These are phyloP conservation scores for Emydoidea blandingii DNA, from an alignment of 2,797 vertebrate species.

Conservation along the genomic window DNA sequence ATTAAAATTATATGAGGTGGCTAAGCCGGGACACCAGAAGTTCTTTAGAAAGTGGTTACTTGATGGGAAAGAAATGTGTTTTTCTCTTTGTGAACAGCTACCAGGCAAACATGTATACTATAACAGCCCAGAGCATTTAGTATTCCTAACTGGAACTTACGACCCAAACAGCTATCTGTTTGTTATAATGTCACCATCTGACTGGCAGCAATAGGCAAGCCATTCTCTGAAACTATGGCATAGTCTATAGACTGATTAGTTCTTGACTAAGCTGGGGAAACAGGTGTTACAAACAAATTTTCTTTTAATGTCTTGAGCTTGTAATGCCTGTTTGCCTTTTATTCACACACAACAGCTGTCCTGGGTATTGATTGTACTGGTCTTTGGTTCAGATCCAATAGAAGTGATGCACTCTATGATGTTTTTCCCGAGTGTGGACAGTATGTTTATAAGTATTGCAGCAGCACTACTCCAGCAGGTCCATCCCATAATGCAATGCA, in stretches of 20 bases:
- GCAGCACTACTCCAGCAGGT: not conserved
- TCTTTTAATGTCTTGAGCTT: not conserved
- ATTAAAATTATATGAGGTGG: not conserved
- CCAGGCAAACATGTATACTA: not conserved
- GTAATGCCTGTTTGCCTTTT: not conserved
- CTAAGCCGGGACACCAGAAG: not conserved
- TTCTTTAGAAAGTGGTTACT: not conserved
- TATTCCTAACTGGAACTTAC: not conserved
- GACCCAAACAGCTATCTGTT: accelerated
- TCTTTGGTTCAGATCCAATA: not conserved
- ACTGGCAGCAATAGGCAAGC: not conserved
- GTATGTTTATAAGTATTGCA: not conserved
- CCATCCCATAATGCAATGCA: not conserved
- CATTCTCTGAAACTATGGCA: not conserved
- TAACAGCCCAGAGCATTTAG: not conserved
- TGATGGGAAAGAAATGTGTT: not conserved
- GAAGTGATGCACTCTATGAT: accelerated
- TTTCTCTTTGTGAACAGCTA: not conserved
- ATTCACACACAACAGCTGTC: not conserved
- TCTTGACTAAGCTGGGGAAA: not conserved
- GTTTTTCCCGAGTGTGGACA: not conserved
- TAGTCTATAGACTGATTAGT: not conserved
- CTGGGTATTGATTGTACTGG: not conserved
- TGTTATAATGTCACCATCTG: not conserved
- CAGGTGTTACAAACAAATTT: not conserved